phyloP scores from a whole-genome alignment of 2,888 invertebrate genomes.

The Drosophila maculinotata region DNA sequence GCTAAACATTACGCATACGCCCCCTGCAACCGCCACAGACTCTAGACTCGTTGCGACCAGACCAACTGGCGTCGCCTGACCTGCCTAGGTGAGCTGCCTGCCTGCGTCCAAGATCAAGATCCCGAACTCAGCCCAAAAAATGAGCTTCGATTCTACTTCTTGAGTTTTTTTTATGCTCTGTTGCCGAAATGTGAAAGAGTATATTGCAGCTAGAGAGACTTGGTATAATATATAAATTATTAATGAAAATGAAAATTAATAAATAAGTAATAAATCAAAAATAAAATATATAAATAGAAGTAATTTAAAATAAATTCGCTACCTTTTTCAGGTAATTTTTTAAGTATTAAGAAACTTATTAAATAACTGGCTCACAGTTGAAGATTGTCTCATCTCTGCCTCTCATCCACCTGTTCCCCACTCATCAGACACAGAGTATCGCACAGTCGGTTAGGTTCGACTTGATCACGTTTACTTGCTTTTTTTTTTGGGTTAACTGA shows the following conservation, averaged over 20 bases:
- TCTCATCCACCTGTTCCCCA: too few species aligned
- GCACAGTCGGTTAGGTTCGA: neutral
- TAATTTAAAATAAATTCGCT: too few species aligned
- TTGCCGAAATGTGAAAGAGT: neutral
- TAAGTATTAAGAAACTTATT: too few species aligned
- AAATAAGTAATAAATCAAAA: too few species aligned
- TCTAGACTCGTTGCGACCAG: conserved; percentile 22
- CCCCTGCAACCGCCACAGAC: conserved; percentile 37
- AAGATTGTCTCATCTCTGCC: too few species aligned
- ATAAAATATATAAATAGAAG: too few species aligned
- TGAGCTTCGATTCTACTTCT: conserved; percentile 9
- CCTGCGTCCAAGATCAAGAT: conserved; percentile 41
- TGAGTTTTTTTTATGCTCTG: neutral
- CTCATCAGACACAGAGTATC: neutral
- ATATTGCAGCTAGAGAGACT: too few species aligned
- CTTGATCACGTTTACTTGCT: neutral
- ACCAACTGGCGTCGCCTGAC: conserved; percentile 50
- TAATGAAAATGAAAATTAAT: too few species aligned
- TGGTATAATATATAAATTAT: too few species aligned
- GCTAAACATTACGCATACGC: conserved; percentile 58
- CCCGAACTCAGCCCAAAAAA: conserved; percentile 18
- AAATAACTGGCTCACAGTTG: too few species aligned
- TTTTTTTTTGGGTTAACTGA: conserved; percentile 66
- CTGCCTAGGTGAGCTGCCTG: conserved; percentile 8
- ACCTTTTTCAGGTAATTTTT: too few species aligned